phyloP scores from a whole-genome alignment of 2,797 vertebrate species.

The Squalus acanthias region DNA sequence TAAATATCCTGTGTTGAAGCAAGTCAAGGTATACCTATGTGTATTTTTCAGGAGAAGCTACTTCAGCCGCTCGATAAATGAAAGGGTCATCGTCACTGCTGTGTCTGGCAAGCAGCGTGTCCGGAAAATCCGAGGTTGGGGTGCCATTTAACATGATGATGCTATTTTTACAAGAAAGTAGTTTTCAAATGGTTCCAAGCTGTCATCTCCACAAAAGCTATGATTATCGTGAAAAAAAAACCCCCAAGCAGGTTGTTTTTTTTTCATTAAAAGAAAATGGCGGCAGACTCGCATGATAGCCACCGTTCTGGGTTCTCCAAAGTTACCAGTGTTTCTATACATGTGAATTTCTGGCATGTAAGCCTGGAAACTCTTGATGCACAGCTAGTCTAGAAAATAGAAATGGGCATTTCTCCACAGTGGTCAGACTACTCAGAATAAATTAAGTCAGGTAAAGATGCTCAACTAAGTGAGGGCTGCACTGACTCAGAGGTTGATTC shows the following conservation, averaged over 20 bases:
- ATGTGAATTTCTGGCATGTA: background rate
- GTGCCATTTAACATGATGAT: conserved; percentile 1
- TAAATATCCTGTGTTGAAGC: conserved; percentile 40
- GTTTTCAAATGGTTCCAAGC: background rate
- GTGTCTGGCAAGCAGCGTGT: background rate
- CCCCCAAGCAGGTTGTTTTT: background rate
- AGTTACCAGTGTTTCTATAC: background rate
- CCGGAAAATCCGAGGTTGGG: background rate
- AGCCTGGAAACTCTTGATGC: background rate
- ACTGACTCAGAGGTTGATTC: background rate
- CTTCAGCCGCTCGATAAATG: conserved; percentile 45
- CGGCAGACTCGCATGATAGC: too few relatives aligned
- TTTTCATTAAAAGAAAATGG: background rate
- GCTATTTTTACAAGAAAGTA: conserved; percentile 20
- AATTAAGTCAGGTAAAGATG: background rate
- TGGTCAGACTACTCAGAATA: background rate
- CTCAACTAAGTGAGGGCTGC: background rate
- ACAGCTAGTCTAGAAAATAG: background rate
- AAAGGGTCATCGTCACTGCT: conserved; percentile 39
- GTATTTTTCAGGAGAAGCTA: conserved; percentile 36
- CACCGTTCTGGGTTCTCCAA: background rate
- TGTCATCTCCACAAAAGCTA: background rate
- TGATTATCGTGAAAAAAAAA: background rate
- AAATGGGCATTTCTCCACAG: background rate
- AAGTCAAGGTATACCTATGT: conserved; percentile 40